These are phyloP conservation scores for Strigamia maritima DNA, from an alignment of 2,888 invertebrate species.

Conservation along the genomic window DNA sequence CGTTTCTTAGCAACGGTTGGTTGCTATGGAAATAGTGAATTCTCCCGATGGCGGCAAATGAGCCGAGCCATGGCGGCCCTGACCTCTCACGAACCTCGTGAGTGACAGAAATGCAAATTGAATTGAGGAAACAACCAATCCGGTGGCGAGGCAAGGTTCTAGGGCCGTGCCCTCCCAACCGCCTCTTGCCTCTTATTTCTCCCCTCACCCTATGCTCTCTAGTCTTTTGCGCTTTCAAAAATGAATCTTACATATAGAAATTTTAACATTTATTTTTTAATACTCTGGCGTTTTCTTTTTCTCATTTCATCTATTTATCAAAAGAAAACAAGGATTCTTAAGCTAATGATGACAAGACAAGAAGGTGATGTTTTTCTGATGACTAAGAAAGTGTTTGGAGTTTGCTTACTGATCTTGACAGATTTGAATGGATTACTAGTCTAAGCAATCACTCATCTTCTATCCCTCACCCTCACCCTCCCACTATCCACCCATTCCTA, in stretches of 20 bases:
- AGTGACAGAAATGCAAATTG: slow-evolving; percentile 36
- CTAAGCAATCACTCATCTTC: slow-evolving; percentile 25
- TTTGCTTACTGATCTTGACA: slow-evolving; percentile 25
- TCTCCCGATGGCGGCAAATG: slow-evolving; percentile 26
- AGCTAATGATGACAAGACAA: slow-evolving; percentile 16
- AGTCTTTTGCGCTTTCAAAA: slow-evolving; percentile 5
- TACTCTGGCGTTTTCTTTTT: too few species aligned
- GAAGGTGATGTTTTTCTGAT: neutral
- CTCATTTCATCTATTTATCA: too few species aligned
- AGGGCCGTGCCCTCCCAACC: slow-evolving; percentile 29
- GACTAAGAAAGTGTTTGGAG: neutral
- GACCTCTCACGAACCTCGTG: slow-evolving; percentile 29
- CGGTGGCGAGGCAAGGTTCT: slow-evolving; percentile 21
- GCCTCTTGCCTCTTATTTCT: neutral
- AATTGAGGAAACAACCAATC: slow-evolving; percentile 27
- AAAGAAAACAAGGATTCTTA: neutral
- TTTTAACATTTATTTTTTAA: too few species aligned
- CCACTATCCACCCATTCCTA: slow-evolving; percentile 1
- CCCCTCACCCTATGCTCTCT: neutral
- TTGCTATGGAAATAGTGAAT: slow-evolving; percentile 24
- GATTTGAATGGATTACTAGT: slow-evolving; percentile 24
- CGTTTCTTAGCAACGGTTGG: slow-evolving; percentile 31
- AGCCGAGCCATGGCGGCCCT: slow-evolving; percentile 22
- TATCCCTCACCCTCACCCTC: slow-evolving; percentile 3
- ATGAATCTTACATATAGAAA: neutral